Percentiles rank a stretch among this genome's conserved stretches.
Evolutionary conservation across 2,888 invertebrate genomes (phyloP).

Genomic region (Diarsia brunnea): DNA sequence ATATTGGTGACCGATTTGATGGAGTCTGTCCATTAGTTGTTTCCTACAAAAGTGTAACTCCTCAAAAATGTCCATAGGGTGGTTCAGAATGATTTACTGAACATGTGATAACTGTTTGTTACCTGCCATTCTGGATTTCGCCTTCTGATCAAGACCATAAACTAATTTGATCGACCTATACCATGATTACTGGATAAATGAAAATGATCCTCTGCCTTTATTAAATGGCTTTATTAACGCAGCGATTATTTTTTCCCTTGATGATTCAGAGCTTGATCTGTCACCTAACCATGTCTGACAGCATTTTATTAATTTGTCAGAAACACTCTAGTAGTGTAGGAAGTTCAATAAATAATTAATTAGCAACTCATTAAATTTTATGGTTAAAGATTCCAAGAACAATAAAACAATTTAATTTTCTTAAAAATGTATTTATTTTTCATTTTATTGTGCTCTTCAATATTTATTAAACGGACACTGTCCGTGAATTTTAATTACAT

Average conservation of each 20-base stretch:
- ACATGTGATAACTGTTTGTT: neutral
- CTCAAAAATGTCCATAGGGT: neutral
- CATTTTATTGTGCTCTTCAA: constrained; percentile 89
- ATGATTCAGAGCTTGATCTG: neutral
- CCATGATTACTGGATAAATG: neutral
- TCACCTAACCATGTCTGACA: neutral
- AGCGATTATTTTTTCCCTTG: neutral
- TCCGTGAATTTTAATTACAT: constrained; percentile 83
- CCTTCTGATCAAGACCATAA: neutral
- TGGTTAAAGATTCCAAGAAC: neutral
- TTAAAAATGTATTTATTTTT: constrained; percentile 90
- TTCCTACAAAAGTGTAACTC: neutral
- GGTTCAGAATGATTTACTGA: neutral
- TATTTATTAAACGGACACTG: constrained; percentile 85
- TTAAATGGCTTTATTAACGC: neutral
- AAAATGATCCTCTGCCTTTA: neutral
- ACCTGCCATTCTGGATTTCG: neutral
- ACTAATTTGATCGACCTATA: neutral
- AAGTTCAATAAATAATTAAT: neutral
- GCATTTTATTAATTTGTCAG: neutral
- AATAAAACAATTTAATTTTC: constrained; percentile 72
- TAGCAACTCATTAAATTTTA: neutral
- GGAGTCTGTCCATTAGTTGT: neutral
- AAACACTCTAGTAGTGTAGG: neutral
- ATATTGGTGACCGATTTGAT: no score